These are phyloP conservation scores for Zeuzera pyrina DNA, from an alignment of 2,888 invertebrate species.

Conservation along the genomic window DNA sequence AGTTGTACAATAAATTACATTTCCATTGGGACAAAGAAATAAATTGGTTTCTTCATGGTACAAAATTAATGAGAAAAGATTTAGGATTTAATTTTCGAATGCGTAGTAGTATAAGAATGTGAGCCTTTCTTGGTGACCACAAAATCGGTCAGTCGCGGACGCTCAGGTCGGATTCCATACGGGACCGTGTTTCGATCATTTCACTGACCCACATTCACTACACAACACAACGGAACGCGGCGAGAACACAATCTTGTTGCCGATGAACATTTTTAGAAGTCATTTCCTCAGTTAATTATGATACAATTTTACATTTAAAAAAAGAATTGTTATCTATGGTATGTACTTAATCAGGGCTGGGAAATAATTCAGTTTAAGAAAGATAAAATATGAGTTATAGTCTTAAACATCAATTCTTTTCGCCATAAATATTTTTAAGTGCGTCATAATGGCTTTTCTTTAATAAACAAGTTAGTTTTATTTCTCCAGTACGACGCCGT, in stretches of 20 bases:
- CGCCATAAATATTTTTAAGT: too few species aligned
- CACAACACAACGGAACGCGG: slow-evolving; percentile 23
- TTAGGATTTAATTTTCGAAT: too few species aligned
- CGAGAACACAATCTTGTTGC: slow-evolving; percentile 10
- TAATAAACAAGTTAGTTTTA: slow-evolving; percentile 38
- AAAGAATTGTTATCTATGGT: too few species aligned
- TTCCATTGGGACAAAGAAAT: neutral
- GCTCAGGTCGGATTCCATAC: slow-evolving; percentile 60
- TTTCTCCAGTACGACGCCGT: slow-evolving; percentile 42
- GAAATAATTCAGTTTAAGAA: too few species aligned
- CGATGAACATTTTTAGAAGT: slow-evolving; percentile 1
- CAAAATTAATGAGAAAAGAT: too few species aligned
- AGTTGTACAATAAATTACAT: neutral
- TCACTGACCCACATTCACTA: slow-evolving; percentile 64
- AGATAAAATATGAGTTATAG: too few species aligned
- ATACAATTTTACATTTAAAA: neutral
- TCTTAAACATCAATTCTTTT: too few species aligned
- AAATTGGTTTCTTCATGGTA: neutral
- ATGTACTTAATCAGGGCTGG: too few species aligned
- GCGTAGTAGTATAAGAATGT: slow-evolving; percentile 56
- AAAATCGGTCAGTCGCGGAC: slow-evolving; percentile 56
- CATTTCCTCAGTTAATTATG: neutral
- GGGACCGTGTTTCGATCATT: slow-evolving; percentile 66
- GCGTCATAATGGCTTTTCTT: slow-evolving; percentile 24
- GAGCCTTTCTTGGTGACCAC: slow-evolving; percentile 40